phyloP scores from a whole-genome alignment of 2,113 vertebrate species.

The Acrocephalus kingi region DNA sequence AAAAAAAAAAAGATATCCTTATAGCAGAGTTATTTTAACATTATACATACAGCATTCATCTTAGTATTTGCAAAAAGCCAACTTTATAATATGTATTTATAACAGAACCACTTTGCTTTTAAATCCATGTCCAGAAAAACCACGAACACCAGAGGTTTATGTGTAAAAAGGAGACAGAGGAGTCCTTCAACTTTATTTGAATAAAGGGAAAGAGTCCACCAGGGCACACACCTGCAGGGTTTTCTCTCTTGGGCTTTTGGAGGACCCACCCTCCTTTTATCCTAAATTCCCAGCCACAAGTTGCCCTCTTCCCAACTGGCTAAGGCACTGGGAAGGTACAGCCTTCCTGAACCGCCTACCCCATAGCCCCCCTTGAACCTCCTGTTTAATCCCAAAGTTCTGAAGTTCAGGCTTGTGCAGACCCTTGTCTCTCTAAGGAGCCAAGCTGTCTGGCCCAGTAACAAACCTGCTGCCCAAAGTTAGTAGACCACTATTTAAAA shows the following conservation, averaged over 20 bases:
- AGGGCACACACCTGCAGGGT: not conserved
- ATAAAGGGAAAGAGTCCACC: not conserved
- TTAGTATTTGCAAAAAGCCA: too few species aligned
- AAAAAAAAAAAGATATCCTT: too few species aligned
- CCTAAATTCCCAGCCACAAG: not conserved
- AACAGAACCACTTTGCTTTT: too few species aligned
- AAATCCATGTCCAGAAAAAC: not conserved
- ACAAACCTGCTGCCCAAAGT: not conserved
- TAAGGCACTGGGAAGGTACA: not conserved
- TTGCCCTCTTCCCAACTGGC: not conserved
- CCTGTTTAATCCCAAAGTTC: not conserved
- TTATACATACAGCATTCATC: too few species aligned
- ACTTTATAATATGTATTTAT: too few species aligned
- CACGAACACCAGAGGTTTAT: not conserved
- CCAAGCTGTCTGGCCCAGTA: not conserved
- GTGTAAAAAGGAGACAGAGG: not conserved
- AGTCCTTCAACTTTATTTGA: not conserved
- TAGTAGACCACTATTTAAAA: too few species aligned
- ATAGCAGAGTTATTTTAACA: too few species aligned
- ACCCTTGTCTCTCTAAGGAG: not conserved
- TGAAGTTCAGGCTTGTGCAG: not conserved
- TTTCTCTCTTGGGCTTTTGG: not conserved
- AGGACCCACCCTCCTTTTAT: not conserved
- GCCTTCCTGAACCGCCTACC: not conserved
- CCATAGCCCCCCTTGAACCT: not conserved